A percentile compares a stretch with the other conserved stretches of the same genome.
Conservation (phyloP, 1,140 invertebrate species). For the Achroia grisella region DNA sequence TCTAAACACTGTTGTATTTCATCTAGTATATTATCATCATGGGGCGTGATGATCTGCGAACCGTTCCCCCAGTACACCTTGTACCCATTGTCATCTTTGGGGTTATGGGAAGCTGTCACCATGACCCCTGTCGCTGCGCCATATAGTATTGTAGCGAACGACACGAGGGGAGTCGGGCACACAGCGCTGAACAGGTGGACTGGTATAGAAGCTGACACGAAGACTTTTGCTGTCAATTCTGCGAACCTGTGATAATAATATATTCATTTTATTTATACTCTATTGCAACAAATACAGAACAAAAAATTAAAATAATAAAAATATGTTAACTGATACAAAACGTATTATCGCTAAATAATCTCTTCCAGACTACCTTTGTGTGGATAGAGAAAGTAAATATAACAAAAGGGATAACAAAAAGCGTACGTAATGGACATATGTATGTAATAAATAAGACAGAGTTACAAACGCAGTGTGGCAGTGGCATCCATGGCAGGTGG, state of each 20-base stretch:
- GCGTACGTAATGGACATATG: too few species aligned
- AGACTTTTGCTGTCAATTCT: conserved; percentile 89
- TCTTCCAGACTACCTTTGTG: too few species aligned
- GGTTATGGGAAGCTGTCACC: conserved; percentile 99
- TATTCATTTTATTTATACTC: too few species aligned
- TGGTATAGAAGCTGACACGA: conserved; percentile 83
- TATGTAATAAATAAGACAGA: too few species aligned
- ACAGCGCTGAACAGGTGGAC: conserved; percentile 89
- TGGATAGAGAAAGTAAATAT: too few species aligned
- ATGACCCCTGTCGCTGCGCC: conserved; percentile 89
- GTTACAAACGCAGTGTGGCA: too few species aligned
- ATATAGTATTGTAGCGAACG: conserved; percentile 84
- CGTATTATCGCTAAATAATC: too few species aligned
- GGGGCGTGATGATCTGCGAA: conserved; percentile 95
- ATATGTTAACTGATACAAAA: too few species aligned
- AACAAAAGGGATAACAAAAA: too few species aligned
- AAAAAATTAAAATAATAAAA: too few species aligned
- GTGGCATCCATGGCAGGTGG: too few species aligned
- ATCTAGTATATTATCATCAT: conserved; percentile 91
- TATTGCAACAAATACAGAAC: too few species aligned
- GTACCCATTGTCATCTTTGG: conserved; percentile 99
- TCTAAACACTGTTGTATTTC: conserved; percentile 86
- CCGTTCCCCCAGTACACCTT: conserved; percentile 98
- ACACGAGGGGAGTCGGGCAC: conserved; percentile 95
- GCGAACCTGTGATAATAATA: conserved; percentile 90